These are phyloP conservation scores for Herpailurus yagouaroundi DNA, from an alignment of 2,113 vertebrate genomes.

Conservation along the genomic window DNA sequence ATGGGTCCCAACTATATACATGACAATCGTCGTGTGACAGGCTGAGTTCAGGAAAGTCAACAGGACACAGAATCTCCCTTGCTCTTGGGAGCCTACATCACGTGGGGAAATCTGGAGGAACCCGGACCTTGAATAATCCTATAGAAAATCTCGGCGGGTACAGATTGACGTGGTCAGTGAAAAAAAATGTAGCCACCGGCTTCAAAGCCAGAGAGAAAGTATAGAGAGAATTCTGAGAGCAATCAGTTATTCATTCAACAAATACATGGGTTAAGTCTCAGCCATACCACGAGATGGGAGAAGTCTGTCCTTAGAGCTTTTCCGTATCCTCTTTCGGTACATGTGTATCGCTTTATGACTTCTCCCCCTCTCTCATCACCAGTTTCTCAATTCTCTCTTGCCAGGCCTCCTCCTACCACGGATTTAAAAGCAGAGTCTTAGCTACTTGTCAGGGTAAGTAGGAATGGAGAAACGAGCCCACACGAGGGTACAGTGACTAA, in stretches of 20 bases:
- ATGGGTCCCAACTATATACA: rapidly evolving
- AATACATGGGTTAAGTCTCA: neutral
- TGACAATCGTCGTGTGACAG: neutral
- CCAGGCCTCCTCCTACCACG: neutral
- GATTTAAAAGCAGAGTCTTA: neutral
- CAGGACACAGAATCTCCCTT: neutral
- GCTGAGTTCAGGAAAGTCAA: neutral
- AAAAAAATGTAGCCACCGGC: neutral
- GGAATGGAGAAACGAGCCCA: neutral
- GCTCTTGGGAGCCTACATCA: neutral
- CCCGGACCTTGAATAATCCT: neutral
- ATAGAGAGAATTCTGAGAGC: neutral
- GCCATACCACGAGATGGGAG: neutral
- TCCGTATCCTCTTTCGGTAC: neutral
- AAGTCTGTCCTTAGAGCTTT: neutral
- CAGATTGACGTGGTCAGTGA: neutral
- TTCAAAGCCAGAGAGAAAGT: neutral
- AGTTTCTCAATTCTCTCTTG: neutral
- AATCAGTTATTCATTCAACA: neutral
- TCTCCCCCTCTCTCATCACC: neutral
- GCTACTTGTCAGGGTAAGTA: neutral
- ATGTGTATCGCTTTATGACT: neutral
- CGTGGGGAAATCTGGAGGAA: neutral
- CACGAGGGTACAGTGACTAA: rapidly evolving
- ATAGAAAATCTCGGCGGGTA: neutral